Conservation (phyloP, 2,797 vertebrate genomes). For the Galagoides demidoff region DNA sequence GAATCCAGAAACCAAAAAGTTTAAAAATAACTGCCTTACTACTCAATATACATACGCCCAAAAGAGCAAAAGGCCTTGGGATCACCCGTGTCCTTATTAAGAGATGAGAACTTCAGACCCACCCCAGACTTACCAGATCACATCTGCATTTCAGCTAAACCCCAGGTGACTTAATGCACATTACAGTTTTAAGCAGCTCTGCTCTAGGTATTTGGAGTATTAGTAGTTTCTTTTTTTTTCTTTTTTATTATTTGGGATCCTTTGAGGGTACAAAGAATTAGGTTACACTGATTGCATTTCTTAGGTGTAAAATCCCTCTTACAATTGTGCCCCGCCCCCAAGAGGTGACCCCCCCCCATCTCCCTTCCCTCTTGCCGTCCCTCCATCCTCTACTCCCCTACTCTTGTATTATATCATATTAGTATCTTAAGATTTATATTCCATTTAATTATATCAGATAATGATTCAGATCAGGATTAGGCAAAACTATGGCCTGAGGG, state of each 20-base stretch:
- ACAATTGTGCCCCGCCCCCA: too few relatives aligned
- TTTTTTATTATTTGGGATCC: too few relatives aligned
- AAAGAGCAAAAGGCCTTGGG: background rate
- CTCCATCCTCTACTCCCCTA: too few relatives aligned
- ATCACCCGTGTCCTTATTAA: background rate
- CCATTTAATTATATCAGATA: slow-evolving; percentile 1
- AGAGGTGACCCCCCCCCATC: too few relatives aligned
- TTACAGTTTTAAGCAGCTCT: background rate
- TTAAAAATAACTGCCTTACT: background rate
- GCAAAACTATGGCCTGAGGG: background rate
- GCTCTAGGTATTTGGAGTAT: background rate
- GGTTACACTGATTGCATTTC: too few relatives aligned
- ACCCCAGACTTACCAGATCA: background rate
- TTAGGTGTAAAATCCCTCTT: too few relatives aligned
- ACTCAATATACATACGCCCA: background rate
- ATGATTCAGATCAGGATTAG: background rate
- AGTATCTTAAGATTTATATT: background rate
- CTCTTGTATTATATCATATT: too few relatives aligned
- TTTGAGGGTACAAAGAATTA: too few relatives aligned
- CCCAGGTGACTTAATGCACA: background rate
- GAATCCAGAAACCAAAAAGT: background rate
- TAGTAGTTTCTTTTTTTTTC: background rate
- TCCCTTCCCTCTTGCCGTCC: too few relatives aligned
- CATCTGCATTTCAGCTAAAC: background rate
- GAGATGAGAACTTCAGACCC: background rate